Evolutionary conservation across 1,140 invertebrate species (phyloP).

Genomic region (Drosophila repleta): DNA sequence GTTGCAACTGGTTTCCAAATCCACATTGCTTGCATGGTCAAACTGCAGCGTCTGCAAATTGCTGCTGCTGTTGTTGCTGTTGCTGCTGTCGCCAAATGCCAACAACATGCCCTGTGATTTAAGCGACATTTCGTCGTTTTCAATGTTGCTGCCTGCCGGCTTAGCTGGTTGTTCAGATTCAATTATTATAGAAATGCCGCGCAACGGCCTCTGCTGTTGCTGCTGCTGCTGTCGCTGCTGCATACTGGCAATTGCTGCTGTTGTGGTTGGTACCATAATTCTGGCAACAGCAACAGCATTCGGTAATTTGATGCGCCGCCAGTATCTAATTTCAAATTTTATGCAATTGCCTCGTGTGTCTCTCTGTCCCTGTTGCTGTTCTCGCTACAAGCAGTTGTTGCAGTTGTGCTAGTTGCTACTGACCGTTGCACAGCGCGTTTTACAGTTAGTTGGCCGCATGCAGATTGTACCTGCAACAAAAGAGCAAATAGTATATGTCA

Average conservation of each 20-base stretch:
- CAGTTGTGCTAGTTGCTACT: conserved; percentile 40
- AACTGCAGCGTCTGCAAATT: conserved; percentile 37
- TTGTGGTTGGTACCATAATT: conserved; percentile 51
- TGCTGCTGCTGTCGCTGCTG: conserved; percentile 43
- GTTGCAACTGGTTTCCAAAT: conserved; percentile 74
- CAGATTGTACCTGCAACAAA: conserved; percentile 60
- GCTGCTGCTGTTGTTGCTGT: conserved; percentile 33
- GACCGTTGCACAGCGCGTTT: conserved; percentile 66
- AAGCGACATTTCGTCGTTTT: conserved; percentile 67
- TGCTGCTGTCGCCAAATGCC: conserved; percentile 71
- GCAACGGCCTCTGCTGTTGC: conserved; percentile 62
- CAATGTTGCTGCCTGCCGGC: conserved; percentile 33
- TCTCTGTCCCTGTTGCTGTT: conserved; percentile 23
- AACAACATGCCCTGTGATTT: conserved; percentile 74
- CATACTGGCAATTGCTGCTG: conserved; percentile 36
- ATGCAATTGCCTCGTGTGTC: conserved; percentile 54
- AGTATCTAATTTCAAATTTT: conserved; percentile 54
- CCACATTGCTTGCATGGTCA: conserved; percentile 57
- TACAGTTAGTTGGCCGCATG: conserved; percentile 64
- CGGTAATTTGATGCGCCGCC: conserved; percentile 50
- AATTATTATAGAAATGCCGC: conserved; percentile 77
- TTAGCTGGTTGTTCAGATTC: conserved; percentile 46
- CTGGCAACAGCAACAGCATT: conserved; percentile 69
- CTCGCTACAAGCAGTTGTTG: conserved; percentile 33
- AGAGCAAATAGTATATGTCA: conserved; percentile 32